Percentiles rank a stretch among this genome's conserved stretches.
Evolutionary conservation across 1,140 invertebrate genomes (phyloP).

Genomic region (Diplogasteroides magnus): DNA sequence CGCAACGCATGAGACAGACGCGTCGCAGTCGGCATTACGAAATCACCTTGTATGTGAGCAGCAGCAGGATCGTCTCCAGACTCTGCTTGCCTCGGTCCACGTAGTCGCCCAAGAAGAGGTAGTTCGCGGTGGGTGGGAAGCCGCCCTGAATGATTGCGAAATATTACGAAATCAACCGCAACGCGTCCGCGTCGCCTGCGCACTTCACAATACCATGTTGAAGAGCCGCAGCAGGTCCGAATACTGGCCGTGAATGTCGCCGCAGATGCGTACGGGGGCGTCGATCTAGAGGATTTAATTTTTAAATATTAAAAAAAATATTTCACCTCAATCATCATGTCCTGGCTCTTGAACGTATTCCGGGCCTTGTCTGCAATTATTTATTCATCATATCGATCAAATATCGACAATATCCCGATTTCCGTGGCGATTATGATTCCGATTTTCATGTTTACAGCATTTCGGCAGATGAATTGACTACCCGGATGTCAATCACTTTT

Average conservation of each 20-base stretch:
- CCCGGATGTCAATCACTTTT: not conserved
- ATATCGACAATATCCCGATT: not conserved
- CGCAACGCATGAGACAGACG: no score
- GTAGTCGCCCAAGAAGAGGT: not conserved
- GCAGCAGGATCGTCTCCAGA: not conserved
- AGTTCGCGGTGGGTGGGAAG: not conserved
- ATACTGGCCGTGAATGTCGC: not conserved
- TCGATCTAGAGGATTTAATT: no score
- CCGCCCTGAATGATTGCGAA: no score
- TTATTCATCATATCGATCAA: not conserved
- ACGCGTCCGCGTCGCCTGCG: no score
- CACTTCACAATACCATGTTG: not conserved
- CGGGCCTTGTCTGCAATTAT: not conserved
- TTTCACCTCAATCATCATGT: no score
- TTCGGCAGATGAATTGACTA: no score
- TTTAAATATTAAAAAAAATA: no score
- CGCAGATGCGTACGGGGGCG: not conserved
- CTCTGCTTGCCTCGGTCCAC: not conserved
- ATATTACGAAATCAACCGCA: no score
- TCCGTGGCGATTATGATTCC: not conserved
- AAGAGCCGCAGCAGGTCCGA: not conserved
- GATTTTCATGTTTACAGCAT: no score
- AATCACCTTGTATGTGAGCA: not conserved
- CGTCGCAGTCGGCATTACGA: no score
- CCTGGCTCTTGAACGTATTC: not conserved